These are phyloP conservation scores for Vanessa tameamea DNA, from an alignment of 1,140 invertebrate species.

Conservation along the genomic window DNA sequence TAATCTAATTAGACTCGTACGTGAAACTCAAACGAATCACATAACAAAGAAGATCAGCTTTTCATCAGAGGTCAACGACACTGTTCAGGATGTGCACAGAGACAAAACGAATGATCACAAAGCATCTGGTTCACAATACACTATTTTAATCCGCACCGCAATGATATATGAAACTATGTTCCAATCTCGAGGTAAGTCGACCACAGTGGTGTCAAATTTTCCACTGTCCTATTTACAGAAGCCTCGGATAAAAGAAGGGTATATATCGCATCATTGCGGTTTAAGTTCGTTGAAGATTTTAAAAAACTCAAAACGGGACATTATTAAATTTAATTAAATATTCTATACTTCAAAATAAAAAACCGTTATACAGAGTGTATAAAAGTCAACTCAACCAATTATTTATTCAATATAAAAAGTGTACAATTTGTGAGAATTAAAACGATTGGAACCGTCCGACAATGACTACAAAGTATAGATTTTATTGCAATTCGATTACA, in stretches of 20 bases:
- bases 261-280: constrained; percentile 15
- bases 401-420: not conserved
- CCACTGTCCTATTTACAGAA: constrained; percentile 22
- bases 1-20: constrained; percentile 14
- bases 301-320: too few species aligned
- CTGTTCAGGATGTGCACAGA: constrained; percentile 76
- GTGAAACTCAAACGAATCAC: constrained; percentile 40
- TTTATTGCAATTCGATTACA: constrained; percentile 31
- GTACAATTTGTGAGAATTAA: not conserved
- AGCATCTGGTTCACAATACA: constrained; percentile 51
- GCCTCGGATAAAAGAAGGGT: constrained; percentile 3
- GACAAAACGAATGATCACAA: constrained; percentile 73
- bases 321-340: too few species aligned
- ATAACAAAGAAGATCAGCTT: constrained; percentile 66
- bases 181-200: constrained; percentile 17
- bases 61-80: constrained; percentile 64
- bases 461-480: constrained; percentile 9
- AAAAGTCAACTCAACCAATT: not conserved
- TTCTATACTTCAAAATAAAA: too few species aligned
- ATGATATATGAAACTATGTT: constrained; percentile 38
- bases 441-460: not conserved
- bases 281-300: not conserved
- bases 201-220: constrained; percentile 29
- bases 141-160: constrained; percentile 47
- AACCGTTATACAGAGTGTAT: too few species aligned